A percentile compares a stretch with the other conserved stretches of the same genome.
Conservation (phyloP, 2,888 invertebrate genomes). For the Lordiphosa fenestrarum region DNA sequence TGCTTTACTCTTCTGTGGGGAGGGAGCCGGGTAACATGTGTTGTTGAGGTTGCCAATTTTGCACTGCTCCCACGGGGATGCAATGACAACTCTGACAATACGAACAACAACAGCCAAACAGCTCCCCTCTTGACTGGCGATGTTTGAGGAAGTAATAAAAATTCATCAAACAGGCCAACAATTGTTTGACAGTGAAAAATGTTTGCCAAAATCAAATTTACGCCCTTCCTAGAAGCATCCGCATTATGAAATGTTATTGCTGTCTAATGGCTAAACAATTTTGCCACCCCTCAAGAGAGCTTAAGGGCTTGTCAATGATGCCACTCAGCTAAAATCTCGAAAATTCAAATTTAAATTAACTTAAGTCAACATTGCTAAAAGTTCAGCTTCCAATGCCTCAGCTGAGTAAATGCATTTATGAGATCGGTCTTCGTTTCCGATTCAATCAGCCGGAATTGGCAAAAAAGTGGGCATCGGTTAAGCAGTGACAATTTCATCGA, state of each 20-base stretch:
- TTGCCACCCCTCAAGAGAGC: too few relatives aligned
- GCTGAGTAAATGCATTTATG: too few relatives aligned
- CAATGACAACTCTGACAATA: slow-evolving; percentile 44
- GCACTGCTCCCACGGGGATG: slow-evolving; percentile 67
- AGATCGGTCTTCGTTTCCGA: too few relatives aligned
- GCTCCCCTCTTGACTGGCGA: neutral
- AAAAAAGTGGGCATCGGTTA: too few relatives aligned
- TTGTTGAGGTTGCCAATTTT: slow-evolving; percentile 45
- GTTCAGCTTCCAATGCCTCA: too few relatives aligned
- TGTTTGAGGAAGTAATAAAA: slow-evolving; percentile 28
- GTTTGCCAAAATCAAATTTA: slow-evolving; percentile 60
- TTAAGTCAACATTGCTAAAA: too few relatives aligned
- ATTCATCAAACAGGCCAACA: slow-evolving; percentile 16
- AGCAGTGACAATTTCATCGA: too few relatives aligned
- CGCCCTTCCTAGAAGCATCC: slow-evolving; percentile 29
- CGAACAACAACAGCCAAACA: slow-evolving; percentile 22
- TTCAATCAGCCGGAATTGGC: too few relatives aligned
- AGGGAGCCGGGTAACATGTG: slow-evolving; percentile 30
- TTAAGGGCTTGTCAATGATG: too few relatives aligned
- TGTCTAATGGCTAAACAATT: slow-evolving; percentile 41
- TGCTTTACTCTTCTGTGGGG: slow-evolving; percentile 11
- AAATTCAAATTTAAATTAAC: too few relatives aligned
- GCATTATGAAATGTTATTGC: slow-evolving; percentile 64
- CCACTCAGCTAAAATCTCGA: too few relatives aligned
- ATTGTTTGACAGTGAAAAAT: slow-evolving; percentile 46